These are phyloP conservation scores for Acanthopagrus latus DNA, from an alignment of 2,797 vertebrate species.

Conservation along the genomic window DNA sequence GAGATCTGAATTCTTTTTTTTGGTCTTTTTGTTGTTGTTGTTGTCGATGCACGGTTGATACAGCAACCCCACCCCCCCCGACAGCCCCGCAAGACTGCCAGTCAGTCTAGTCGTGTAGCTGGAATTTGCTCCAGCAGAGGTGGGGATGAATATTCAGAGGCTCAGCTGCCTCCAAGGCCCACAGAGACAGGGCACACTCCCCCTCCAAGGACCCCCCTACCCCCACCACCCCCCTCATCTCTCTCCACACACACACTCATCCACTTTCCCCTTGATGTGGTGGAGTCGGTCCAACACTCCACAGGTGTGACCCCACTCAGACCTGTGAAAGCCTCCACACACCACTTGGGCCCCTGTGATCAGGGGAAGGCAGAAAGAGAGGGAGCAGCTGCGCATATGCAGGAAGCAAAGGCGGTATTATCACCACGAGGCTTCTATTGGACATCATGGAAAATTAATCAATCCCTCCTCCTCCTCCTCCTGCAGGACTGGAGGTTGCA, in stretches of 20 bases:
- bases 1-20: constrained; percentile 22
- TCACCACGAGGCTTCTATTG: constrained; percentile 32
- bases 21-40: not conserved
- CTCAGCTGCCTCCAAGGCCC: constrained; percentile 70
- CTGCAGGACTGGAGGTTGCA: constrained; percentile 22
- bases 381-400: constrained; percentile 58
- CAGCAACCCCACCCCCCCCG: constrained; percentile 39
- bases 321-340: constrained; percentile 63
- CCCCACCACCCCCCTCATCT: not conserved
- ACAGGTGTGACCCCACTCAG: constrained; percentile 79
- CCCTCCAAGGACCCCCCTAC: constrained; percentile 27
- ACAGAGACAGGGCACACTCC: constrained; percentile 57
- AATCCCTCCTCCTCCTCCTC: constrained; percentile 10
- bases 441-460: constrained; percentile 51
- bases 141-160: constrained; percentile 79
- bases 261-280: constrained; percentile 65
- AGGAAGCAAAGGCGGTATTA: constrained; percentile 33
- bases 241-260: constrained; percentile 1
- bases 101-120: constrained; percentile 57
- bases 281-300: constrained; percentile 69
- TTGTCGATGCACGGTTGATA: constrained; percentile 37
- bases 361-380: constrained; percentile 46
- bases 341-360: constrained; percentile 54
- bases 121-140: constrained; percentile 68
- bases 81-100: constrained; percentile 47